Conservation (phyloP, 2,888 invertebrate species). For the Gibbula magus region DNA sequence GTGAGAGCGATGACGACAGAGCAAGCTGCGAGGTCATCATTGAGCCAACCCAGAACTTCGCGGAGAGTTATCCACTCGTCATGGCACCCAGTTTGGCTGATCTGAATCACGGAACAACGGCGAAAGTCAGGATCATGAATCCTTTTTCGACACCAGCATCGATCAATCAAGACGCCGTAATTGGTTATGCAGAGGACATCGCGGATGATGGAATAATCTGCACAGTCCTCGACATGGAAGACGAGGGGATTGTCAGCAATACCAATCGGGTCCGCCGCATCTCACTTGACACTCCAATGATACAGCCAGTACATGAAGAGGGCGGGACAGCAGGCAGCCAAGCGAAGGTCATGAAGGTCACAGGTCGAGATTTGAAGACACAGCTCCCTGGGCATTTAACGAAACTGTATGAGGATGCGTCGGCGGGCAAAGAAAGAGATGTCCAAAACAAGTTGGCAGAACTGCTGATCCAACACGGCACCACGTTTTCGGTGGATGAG, state of each 20-base stretch:
- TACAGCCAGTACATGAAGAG: too few species aligned
- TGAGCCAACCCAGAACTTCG: constrained; percentile 31
- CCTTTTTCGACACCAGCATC: constrained; percentile 34
- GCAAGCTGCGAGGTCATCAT: constrained; percentile 24
- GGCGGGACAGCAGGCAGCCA: not conserved
- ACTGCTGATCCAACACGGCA: constrained; percentile 24
- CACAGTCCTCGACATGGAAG: not conserved
- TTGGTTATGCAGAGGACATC: constrained; percentile 34
- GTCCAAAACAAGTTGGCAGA: constrained; percentile 16
- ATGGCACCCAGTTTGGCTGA: constrained; percentile 38
- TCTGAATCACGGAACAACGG: constrained; percentile 25
- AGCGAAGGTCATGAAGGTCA: not conserved
- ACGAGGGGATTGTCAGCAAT: not conserved
- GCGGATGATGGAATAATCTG: not conserved
- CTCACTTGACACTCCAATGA: too few species aligned
- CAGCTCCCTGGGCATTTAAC: constrained; percentile 30
- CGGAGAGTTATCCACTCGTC: constrained; percentile 31
- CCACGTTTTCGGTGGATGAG: not conserved
- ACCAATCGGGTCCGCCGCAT: too few species aligned
- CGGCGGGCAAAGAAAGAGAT: not conserved
- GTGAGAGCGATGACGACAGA: constrained; percentile 16
- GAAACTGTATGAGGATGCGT: constrained; percentile 20
- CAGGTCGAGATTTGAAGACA: not conserved
- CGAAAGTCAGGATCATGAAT: constrained; percentile 39
- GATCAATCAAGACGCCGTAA: constrained; percentile 31